Evolutionary conservation across 2,888 invertebrate genomes (phyloP).

Genomic region (Petrophora chlorosata): DNA sequence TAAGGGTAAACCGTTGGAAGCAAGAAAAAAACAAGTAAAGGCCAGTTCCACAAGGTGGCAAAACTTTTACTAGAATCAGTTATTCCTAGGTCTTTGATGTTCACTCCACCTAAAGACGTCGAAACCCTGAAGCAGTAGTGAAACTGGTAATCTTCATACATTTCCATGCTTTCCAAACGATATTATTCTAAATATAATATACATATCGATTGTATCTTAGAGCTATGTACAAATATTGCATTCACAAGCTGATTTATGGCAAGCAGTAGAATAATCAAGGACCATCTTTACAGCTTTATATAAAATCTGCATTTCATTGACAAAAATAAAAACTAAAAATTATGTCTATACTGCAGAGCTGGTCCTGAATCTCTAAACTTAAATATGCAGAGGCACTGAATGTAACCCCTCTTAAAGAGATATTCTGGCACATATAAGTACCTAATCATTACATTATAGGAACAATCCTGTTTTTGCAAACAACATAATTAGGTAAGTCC

Average conservation of each 20-base stretch:
- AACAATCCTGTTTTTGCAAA: too few relatives aligned
- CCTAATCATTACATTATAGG: too few relatives aligned
- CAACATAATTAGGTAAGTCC: too few relatives aligned
- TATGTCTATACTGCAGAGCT: not conserved
- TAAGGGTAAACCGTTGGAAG: too few relatives aligned
- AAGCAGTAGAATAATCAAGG: constrained; percentile 37
- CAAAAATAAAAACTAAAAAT: too few relatives aligned
- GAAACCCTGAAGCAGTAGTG: not conserved
- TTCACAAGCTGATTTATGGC: constrained; percentile 46
- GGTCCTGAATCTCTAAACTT: not conserved
- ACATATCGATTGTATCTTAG: constrained; percentile 5
- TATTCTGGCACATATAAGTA: too few relatives aligned
- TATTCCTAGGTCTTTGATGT: too few relatives aligned
- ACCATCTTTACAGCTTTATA: not conserved
- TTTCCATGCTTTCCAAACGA: constrained; percentile 20
- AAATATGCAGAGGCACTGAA: too few relatives aligned
- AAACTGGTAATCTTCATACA: not conserved
- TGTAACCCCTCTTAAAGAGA: too few relatives aligned
- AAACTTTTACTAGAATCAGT: too few relatives aligned
- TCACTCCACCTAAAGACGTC: not conserved
- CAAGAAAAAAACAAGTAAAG: not conserved
- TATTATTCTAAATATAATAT: constrained; percentile 7
- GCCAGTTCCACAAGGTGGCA: not conserved
- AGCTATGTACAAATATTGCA: constrained; percentile 25
- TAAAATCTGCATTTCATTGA: too few relatives aligned